Evolutionary conservation across 2,888 invertebrate genomes (phyloP).

Genomic region (Sminthurinus aureus): DNA sequence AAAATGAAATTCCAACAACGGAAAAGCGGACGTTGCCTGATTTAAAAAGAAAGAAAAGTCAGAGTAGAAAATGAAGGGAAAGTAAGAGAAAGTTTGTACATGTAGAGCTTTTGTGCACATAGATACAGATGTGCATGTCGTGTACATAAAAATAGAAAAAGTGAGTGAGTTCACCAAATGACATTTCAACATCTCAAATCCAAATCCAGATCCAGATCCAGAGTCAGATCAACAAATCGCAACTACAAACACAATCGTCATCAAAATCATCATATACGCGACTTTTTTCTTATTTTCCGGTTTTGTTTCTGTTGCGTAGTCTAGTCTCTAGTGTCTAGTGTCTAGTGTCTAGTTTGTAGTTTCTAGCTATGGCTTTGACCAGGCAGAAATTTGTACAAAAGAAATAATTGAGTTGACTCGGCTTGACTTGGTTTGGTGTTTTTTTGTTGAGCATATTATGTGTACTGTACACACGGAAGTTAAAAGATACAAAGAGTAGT

Average conservation of each 20-base stretch:
- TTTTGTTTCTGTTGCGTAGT: no score
- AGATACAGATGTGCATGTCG: background rate
- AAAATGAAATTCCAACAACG: no score
- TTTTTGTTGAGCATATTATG: background rate
- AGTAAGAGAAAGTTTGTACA: no score
- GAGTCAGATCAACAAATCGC: background rate
- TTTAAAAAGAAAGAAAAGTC: no score
- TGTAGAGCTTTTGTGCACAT: background rate
- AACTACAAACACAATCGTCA: background rate
- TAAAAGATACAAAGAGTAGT: background rate
- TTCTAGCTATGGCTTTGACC: no score
- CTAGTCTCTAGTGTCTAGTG: background rate
- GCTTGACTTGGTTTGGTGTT: no score
- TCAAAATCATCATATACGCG: no score
- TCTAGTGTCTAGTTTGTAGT: background rate
- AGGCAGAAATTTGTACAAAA: background rate
- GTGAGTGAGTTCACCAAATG: no score
- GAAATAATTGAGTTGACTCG: constrained; percentile 7
- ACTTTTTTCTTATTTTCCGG: no score
- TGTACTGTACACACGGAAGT: background rate
- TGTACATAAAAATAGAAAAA: background rate
- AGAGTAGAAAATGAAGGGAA: no score
- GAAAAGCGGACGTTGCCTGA: no score
- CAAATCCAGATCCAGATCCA: background rate
- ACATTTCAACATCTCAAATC: background rate